Evolutionary conservation across 2,888 invertebrate genomes (phyloP), one percentile per base, ranked within the genome.

Genomic region (Chymomyza fuscimana): DNA sequence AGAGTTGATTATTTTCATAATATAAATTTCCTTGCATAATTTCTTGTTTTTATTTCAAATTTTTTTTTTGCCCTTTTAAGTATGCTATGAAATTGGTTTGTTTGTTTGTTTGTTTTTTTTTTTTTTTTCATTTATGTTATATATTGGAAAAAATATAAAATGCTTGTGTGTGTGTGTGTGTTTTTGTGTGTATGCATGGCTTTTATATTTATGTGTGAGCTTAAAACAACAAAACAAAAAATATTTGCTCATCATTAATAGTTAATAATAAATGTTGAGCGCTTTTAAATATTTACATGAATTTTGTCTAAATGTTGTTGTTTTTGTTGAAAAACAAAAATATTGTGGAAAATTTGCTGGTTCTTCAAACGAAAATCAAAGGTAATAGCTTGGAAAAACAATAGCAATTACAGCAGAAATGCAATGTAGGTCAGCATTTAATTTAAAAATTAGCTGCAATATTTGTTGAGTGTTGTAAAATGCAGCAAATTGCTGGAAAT

Each of bases 211-310:
- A 63, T 66, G 22, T 63, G 15, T 61, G 58, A 64, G 62, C 32
- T 32, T 32, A 9, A 32, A 32, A 9, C 4, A 32, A 32, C 5
- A 32, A 32, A 32, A 25, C 69, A 70, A 62, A 64, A 62, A 74
- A 66, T 60, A 78, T 69, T 68, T 52, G 60, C 15, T 59, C 32
- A 46, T 46, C 12, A 12, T 46, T 46, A 46, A 46, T 46, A 12
- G 12, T 10, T 46, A 58, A 22, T 62, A 59, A 72, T 65, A 58
- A 58, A 64, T 62, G 67, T 51, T 59, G 67, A 63, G 65, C 71
- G 73, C 66, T 76, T 59, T 69, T 74, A 10, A 10, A 12, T 81
- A 86, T 86, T 86, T 84, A 80, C 78, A 78, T 77, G 67, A 73
- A 76, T 79, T 77, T 70, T 68, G 69, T 63, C 65, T 65, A 63